These are phyloP conservation scores for Acropternis orthonyx DNA, from an alignment of 2,797 vertebrate species.

Conservation along the genomic window DNA sequence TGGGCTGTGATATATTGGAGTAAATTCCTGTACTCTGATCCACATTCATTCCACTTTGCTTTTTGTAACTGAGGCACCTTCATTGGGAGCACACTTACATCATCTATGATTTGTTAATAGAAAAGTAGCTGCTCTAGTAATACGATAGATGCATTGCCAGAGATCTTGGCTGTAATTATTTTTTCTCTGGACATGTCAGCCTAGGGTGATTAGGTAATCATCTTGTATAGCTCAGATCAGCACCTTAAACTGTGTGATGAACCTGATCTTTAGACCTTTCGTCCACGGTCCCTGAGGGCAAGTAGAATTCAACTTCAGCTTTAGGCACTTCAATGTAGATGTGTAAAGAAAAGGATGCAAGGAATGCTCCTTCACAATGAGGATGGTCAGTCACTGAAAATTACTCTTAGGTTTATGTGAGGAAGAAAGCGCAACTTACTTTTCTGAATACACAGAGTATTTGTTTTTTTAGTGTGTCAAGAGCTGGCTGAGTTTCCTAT, in stretches of 20 bases:
- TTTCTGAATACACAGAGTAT: not conserved
- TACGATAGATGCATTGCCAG: not conserved
- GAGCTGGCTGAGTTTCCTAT: not conserved
- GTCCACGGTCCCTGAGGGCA: not conserved
- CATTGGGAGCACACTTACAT: not conserved
- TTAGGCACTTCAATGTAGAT: not conserved
- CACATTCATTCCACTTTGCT: not conserved
- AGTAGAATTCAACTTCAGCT: not conserved
- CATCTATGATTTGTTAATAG: not conserved
- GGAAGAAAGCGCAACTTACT: not conserved
- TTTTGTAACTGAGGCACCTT: not conserved
- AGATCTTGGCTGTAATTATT: not conserved
- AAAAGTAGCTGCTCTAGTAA: not conserved
- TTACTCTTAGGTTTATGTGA: not conserved
- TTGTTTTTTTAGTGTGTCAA: not conserved
- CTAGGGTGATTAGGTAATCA: not conserved
- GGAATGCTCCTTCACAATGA: not conserved
- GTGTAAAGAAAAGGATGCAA: not conserved
- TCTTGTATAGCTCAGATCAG: not conserved
- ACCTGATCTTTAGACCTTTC: not conserved
- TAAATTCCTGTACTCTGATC: not conserved
- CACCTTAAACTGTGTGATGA: not conserved
- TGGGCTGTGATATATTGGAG: not conserved
- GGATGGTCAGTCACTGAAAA: not conserved
- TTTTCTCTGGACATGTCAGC: not conserved